phyloP scores from a whole-genome alignment of 1,140 invertebrate genomes.

The Drosophila arawakana region DNA sequence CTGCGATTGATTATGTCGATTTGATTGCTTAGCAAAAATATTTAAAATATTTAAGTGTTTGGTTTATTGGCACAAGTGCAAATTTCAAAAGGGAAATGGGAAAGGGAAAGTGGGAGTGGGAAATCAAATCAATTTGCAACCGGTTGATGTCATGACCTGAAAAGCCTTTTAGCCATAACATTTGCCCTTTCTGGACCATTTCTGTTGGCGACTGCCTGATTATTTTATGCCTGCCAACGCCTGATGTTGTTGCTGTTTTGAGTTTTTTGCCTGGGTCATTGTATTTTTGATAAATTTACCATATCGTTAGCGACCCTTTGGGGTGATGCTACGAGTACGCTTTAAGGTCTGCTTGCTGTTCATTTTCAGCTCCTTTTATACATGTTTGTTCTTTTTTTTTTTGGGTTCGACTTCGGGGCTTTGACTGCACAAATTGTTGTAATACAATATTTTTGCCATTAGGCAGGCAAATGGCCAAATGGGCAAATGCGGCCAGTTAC shows the following conservation, averaged over 20 bases:
- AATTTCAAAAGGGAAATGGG: constrained; percentile 9
- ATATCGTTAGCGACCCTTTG: constrained; percentile 80
- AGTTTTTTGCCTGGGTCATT: constrained; percentile 27
- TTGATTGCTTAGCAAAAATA: constrained; percentile 33
- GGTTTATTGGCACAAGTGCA: constrained; percentile 13
- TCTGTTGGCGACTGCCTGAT: constrained; percentile 56
- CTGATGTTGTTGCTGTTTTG: constrained; percentile 55
- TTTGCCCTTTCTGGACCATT: constrained; percentile 61
- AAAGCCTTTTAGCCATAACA: constrained; percentile 75
- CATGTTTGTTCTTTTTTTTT: constrained; percentile 51
- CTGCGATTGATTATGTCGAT: constrained; percentile 50
- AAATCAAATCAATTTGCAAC: constrained; percentile 74
- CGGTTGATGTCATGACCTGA: constrained; percentile 56
- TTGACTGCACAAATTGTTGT: constrained; percentile 69
- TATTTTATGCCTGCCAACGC: constrained; percentile 71
- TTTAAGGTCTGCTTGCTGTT: constrained; percentile 26
- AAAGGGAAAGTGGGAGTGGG: constrained; percentile 1
- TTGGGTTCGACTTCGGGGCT: constrained; percentile 20
- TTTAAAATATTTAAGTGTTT: constrained; percentile 42
- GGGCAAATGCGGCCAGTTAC: constrained; percentile 60
- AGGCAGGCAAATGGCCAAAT: constrained; percentile 72
- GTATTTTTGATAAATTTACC: constrained; percentile 80
- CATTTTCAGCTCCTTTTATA: constrained; percentile 43
- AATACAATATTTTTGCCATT: constrained; percentile 82
- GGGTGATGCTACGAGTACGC: constrained; percentile 20